Evolutionary conservation across 2,797 vertebrate genomes (phyloP), one percentile per base, ranked within the genome.

Genomic region (Melanotaenia trifasciata): DNA sequence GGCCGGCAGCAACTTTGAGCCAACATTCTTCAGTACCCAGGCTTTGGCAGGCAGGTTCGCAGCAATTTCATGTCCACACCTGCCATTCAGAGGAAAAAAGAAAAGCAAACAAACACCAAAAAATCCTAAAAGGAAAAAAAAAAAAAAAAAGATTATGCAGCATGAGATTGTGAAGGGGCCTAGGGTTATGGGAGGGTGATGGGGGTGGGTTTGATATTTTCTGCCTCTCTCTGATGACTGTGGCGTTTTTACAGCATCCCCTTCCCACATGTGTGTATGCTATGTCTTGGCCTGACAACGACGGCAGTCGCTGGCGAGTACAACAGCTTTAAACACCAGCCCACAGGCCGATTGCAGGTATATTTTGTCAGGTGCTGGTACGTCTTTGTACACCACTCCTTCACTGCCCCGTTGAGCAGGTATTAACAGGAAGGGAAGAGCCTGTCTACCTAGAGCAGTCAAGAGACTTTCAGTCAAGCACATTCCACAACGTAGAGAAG

Each of bases 181-280:
- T 30, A 33, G 63, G 71, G 32, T 57, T 58, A 11, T 0, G 76
- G 72, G 79, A 36, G 69, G 78, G 64, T 45, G n/a, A 33, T 64
- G 69, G 75, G 70, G 77, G 65, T 38, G 74, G 83, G 76, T 73
- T 82, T 54, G 65, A 81, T 70, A 70, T 78, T 77, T 80, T 87
- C 78, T 90, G 91, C 84, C 88, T 94, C 94, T 95, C 90, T 95
- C 93, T 94, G 90, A 92, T 63, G 90, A 94, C 85, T 64, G 94
- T 94, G 93, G 89, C 79, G 62, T 86, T 85, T 90, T 79, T 81
- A 67, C 60, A 72, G 67, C 64, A 69, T 79, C 80, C 61, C 71
- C 80, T 78, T 75, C 59, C 75, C 74, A 40, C 69, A 13, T 67
- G 78, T 84, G 74, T 87, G 84, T 81, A 7, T 87, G 77, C 87